Evolutionary conservation across 2,888 invertebrate genomes (phyloP), one percentile per base, ranked within the genome.

Genomic region (Acleris laterana): DNA sequence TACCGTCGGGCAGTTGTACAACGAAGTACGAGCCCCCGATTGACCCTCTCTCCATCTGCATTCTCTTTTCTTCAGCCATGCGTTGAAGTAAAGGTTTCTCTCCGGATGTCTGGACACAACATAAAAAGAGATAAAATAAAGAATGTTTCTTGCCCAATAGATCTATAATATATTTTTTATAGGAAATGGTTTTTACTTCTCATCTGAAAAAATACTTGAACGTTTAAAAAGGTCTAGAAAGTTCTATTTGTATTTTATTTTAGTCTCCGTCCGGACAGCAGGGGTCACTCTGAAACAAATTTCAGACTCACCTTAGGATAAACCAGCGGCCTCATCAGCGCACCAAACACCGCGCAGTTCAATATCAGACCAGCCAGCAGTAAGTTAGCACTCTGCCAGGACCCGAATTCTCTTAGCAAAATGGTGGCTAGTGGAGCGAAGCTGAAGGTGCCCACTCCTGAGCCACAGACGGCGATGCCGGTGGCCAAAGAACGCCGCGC

Each of bases 381-480:
- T 63, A 98, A 93, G 84, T 98, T 95, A 49, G 98, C 97, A 74
- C 96, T 97, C 87, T 96, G 96, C 99, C 99, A 99, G 66, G 95
- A 95, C 52, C 95, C 96, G 80, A 96, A 98, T 55, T 95, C 88
- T 48, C 96, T 94, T 56, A 99, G 92, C 65, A 99, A 92, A 71
- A 95, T 93, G 7, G 96, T 95, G 17, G 98, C 97, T 44, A 99
- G 93, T 0, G 99, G 99, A 0, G 99, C 98, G 83, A 99, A 99
- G 53, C 97, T 96, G 88, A 99, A 99, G 2, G 99, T 99, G 55
- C 99, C 99, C 2, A 93, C 93, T 3, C 99, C 99, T 0, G 98
- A 98, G 7, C 99, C 99, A 82, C 99, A 99, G 0, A 99, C 99
- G 0, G 99, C 99, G 67, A 97, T 97, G 62, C 96, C 99, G 60